Evolutionary conservation across 2,888 invertebrate genomes (phyloP).

Genomic region (Tinea trinotella): DNA sequence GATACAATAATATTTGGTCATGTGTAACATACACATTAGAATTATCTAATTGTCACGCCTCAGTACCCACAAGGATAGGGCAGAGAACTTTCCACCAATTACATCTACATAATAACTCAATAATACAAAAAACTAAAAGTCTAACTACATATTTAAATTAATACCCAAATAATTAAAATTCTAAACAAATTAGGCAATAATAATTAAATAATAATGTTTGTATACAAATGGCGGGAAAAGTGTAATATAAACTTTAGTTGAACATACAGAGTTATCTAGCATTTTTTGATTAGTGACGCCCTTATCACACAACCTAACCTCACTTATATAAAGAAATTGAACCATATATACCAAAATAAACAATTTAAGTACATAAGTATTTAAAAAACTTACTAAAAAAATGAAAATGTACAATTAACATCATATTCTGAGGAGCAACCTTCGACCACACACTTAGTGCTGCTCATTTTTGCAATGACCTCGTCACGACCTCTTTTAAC

Average conservation of each 20-base stretch:
- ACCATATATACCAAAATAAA: neutral
- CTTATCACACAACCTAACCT: neutral
- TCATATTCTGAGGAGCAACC: constrained; percentile 66
- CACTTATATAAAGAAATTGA: neutral
- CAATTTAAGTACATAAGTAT: neutral
- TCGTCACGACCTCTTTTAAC: constrained; percentile 24
- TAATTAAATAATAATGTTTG: no score
- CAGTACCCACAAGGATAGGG: no score
- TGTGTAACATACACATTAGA: no score
- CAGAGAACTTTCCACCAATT: no score
- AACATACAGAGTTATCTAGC: neutral
- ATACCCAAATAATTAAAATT: no score
- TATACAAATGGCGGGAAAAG: constrained; percentile 18
- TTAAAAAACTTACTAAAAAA: constrained; percentile 59
- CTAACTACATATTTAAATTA: no score
- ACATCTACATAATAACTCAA: no score
- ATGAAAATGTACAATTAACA: constrained; percentile 68
- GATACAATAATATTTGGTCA: no score
- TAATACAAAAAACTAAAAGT: no score
- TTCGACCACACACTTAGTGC: constrained; percentile 64
- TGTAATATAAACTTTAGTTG: neutral
- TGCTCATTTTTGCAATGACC: constrained; percentile 52
- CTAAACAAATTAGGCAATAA: no score
- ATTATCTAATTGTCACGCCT: no score
- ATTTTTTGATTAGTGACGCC: neutral